A percentile compares a stretch with the other conserved stretches of the same genome.
Evolutionary conservation across 1,140 invertebrate genomes (phyloP).

Genomic region (Trichoplusia ni): DNA sequence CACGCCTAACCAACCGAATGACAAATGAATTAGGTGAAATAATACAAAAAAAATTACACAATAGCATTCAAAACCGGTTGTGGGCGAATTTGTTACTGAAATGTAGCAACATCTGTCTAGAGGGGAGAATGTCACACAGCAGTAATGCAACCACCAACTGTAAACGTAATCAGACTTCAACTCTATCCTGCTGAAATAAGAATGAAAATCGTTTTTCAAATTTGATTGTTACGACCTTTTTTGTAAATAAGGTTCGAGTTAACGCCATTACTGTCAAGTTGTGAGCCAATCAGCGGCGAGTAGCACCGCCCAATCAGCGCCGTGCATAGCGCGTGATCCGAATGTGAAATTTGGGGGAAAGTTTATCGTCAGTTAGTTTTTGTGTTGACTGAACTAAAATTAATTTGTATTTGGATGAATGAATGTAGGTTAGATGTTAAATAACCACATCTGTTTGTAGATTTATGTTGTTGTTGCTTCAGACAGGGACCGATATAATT

Average conservation of each 20-base stretch:
- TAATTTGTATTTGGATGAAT: slow-evolving; percentile 28
- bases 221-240: slow-evolving; percentile 30
- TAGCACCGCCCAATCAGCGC: slow-evolving; percentile 64
- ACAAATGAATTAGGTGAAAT: slow-evolving; percentile 79
- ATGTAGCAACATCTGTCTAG: slow-evolving; percentile 78
- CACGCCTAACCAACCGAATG: slow-evolving; percentile 78
- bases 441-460: slow-evolving; percentile 6
- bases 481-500: no score
- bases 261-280: slow-evolving; percentile 80
- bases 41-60: slow-evolving; percentile 75
- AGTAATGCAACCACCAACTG: slow-evolving; percentile 23
- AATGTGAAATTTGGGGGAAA: slow-evolving; percentile 75
- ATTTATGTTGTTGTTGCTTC: not conserved
- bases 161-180: slow-evolving; percentile 15
- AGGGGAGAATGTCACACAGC: slow-evolving; percentile 46
- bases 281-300: slow-evolving; percentile 70
- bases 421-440: slow-evolving; percentile 21
- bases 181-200: not conserved
- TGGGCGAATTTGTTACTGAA: slow-evolving; percentile 79
- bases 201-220: slow-evolving; percentile 13
- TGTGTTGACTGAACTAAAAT: slow-evolving; percentile 35
- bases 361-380: slow-evolving; percentile 70
- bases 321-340: slow-evolving; percentile 56
- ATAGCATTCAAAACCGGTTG: slow-evolving; percentile 70
- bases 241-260: slow-evolving; percentile 46